A percentile compares a stretch with the other conserved stretches of the same genome.
phyloP scores from a whole-genome alignment of 1,140 invertebrate genomes.

The Calycopis cecrops region DNA sequence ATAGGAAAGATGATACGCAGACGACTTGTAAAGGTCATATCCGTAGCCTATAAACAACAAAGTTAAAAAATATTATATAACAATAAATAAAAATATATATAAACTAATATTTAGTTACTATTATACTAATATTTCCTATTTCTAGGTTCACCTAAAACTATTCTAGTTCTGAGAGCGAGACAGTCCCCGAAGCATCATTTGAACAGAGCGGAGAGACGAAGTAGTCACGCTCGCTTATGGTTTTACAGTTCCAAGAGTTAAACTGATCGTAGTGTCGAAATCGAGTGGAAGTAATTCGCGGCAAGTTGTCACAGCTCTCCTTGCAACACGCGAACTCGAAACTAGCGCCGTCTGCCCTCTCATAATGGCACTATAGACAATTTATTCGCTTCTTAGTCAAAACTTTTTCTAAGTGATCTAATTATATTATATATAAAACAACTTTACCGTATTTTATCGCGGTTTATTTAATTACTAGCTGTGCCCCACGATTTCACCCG shows the following conservation, averaged over 20 bases:
- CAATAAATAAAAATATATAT: no score
- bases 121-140: no score
- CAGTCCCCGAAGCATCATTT: conserved; percentile 5
- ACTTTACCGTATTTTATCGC: no score
- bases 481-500: no score
- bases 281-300: conserved; percentile 58
- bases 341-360: conserved; percentile 42
- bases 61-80: no score
- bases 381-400: neutral
- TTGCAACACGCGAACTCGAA: conserved; percentile 50
- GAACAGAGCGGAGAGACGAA: neutral
- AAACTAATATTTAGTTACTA: no score
- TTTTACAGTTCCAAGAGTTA: conserved; percentile 40
- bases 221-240: conserved; percentile 18
- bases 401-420: no score
- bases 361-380: conserved; percentile 50
- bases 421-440: no score
- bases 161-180: neutral
- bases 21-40: no score
- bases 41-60: no score
- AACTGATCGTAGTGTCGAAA: conserved; percentile 53
- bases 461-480: no score
- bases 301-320: conserved; percentile 47
- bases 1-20: no score
- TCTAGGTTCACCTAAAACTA: neutral